A percentile compares a stretch with the other conserved stretches of the same genome.
phyloP scores from a whole-genome alignment of 2,888 invertebrate genomes.

The Lithophane semibrunnea region DNA sequence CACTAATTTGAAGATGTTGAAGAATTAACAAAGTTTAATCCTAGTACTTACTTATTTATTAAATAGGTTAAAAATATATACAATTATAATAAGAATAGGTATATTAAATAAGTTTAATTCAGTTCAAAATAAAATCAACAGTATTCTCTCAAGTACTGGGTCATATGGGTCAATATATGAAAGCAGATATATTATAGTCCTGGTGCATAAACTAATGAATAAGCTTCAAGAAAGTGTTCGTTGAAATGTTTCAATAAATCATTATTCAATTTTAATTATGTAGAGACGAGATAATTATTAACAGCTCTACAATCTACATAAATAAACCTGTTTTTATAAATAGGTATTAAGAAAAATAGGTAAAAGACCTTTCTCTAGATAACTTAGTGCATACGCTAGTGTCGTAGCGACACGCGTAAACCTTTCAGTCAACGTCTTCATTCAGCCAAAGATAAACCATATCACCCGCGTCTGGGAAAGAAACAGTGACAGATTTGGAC shows the following conservation, averaged over 20 bases:
- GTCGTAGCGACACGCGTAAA: constrained; percentile 38
- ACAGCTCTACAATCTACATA: not conserved
- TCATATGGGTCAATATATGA: too few species aligned
- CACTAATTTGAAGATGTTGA: not conserved
- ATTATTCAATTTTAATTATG: constrained; percentile 10
- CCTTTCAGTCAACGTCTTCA: constrained; percentile 48
- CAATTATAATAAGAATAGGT: too few species aligned
- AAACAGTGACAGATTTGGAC: constrained; percentile 27
- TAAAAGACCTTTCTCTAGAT: constrained; percentile 21
- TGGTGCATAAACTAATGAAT: not conserved
- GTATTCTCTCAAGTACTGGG: not conserved
- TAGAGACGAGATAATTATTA: not conserved
- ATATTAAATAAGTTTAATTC: not conserved
- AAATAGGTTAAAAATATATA: too few species aligned
- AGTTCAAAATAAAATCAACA: not conserved
- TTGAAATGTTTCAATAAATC: too few species aligned
- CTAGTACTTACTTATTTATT: too few species aligned
- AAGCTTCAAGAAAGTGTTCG: not conserved
- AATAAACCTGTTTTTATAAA: not conserved
- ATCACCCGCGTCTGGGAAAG: constrained; percentile 18
- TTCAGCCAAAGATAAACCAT: constrained; percentile 35
- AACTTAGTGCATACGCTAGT: constrained; percentile 19
- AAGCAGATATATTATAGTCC: not conserved
- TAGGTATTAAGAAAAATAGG: constrained; percentile 2
- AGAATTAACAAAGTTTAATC: not conserved